These are phyloP conservation scores for Sterna hirundo DNA, from an alignment of 2,113 vertebrate genomes.

Conservation along the genomic window DNA sequence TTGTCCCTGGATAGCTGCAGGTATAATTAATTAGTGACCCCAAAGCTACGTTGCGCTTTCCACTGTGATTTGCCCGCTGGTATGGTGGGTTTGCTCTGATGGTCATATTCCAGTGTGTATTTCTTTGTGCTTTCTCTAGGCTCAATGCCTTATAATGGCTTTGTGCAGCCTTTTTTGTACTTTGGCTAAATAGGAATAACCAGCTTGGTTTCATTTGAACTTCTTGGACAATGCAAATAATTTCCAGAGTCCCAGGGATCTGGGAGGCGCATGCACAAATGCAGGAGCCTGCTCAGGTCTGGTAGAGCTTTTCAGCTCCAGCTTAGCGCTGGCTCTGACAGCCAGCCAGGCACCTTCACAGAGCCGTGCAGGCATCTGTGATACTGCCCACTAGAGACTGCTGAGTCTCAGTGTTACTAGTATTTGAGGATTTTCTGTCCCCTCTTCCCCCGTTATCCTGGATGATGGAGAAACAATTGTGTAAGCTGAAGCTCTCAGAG, in stretches of 20 bases:
- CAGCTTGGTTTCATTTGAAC: neutral
- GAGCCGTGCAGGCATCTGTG: neutral
- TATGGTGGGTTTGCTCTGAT: neutral
- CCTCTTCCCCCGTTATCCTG: neutral
- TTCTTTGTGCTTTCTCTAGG: neutral
- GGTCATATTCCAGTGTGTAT: rapidly evolving
- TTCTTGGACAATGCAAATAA: neutral
- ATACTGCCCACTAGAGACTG: neutral
- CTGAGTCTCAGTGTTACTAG: neutral
- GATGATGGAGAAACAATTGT: neutral
- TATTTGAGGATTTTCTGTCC: neutral
- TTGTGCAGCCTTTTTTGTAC: neutral
- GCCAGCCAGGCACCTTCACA: neutral
- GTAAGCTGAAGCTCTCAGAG: neutral
- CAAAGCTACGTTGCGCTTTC: rapidly evolving
- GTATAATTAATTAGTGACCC: neutral
- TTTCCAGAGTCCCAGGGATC: neutral
- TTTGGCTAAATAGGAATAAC: neutral
- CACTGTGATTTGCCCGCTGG: rapidly evolving
- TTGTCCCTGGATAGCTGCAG: neutral
- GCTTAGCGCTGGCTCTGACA: neutral
- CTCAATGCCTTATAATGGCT: neutral
- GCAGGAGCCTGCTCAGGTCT: neutral
- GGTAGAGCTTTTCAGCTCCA: neutral
- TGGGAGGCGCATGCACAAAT: neutral